Percentiles rank a stretch among this genome's conserved stretches.
Evolutionary conservation across 2,113 vertebrate genomes (phyloP).

Genomic region (Dasyurus viverrinus): DNA sequence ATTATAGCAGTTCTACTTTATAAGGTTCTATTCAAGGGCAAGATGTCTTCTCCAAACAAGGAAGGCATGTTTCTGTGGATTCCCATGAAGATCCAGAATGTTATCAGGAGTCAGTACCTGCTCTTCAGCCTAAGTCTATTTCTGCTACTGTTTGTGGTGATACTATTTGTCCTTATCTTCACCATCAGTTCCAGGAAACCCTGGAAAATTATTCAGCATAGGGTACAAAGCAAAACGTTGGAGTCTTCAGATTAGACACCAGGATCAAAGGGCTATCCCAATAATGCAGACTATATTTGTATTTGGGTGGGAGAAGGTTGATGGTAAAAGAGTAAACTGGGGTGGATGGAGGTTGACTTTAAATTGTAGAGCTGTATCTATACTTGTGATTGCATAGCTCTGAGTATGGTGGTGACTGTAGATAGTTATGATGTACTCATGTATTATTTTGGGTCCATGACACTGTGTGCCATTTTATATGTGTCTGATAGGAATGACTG

Average conservation of each 20-base stretch:
- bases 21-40: constrained; percentile 56
- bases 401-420: not conserved
- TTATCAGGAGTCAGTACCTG: constrained; percentile 48
- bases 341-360: not conserved
- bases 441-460: not conserved
- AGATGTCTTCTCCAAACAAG: not conserved
- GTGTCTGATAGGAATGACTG: not conserved
- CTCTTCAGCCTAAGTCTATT: constrained; percentile 50
- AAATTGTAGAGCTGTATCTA: not conserved
- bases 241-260: not conserved
- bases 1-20: constrained; percentile 78
- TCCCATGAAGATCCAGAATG: constrained; percentile 14
- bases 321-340: not conserved
- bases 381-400: not conserved
- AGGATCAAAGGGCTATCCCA: not conserved
- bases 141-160: constrained; percentile 1
- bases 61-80: constrained; percentile 37
- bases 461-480: not conserved
- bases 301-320: not conserved
- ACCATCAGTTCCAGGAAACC: not conserved
- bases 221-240: not conserved
- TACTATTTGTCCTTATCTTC: not conserved
- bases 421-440: not conserved
- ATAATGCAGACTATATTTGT: not conserved
- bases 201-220: not conserved